Percentiles rank a stretch among this genome's conserved stretches.
These are phyloP conservation scores for Agraylea sexmaculata DNA, from an alignment of 1,140 invertebrate species.

Conservation along the genomic window DNA sequence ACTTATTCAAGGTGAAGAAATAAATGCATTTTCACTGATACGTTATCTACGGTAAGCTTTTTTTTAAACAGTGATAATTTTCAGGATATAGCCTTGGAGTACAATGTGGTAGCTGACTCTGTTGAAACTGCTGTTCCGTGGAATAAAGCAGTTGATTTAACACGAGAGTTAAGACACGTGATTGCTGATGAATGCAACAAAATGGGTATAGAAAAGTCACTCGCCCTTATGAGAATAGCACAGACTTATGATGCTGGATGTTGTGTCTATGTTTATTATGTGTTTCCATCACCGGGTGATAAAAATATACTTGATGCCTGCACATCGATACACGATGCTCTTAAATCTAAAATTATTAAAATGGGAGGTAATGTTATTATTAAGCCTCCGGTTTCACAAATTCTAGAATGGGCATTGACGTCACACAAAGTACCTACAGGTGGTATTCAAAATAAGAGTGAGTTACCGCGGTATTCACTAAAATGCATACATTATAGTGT, in stretches of 20 bases:
- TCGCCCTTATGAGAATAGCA: conserved; percentile 77
- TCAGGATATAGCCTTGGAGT: conserved; percentile 84
- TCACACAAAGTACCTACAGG: background rate
- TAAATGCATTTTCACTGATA: too few relatives aligned
- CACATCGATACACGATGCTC: conserved; percentile 66
- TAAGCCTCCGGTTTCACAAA: background rate
- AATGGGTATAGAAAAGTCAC: conserved; percentile 46
- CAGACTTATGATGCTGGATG: conserved; percentile 96
- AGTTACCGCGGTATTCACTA: too few relatives aligned
- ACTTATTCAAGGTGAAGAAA: too few relatives aligned
- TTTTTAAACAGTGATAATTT: conserved; percentile 21
- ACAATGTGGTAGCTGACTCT: conserved; percentile 82
- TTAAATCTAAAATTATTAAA: conserved; percentile 83
- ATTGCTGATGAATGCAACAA: conserved; percentile 62
- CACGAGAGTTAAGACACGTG: conserved; percentile 76
- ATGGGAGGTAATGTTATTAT: conserved; percentile 49
- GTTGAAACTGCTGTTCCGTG: conserved; percentile 98
- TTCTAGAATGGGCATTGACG: background rate
- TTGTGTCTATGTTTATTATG: conserved; percentile 98
- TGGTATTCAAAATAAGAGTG: too few relatives aligned
- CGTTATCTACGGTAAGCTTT: too few relatives aligned
- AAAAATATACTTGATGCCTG: conserved; percentile 65
- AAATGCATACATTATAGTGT: too few relatives aligned
- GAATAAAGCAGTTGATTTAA: conserved; percentile 72
- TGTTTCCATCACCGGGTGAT: conserved; percentile 61